Base-by-base conservation (phyloP, 1,140 invertebrate species). In the Cephus cinctus region DNA sequence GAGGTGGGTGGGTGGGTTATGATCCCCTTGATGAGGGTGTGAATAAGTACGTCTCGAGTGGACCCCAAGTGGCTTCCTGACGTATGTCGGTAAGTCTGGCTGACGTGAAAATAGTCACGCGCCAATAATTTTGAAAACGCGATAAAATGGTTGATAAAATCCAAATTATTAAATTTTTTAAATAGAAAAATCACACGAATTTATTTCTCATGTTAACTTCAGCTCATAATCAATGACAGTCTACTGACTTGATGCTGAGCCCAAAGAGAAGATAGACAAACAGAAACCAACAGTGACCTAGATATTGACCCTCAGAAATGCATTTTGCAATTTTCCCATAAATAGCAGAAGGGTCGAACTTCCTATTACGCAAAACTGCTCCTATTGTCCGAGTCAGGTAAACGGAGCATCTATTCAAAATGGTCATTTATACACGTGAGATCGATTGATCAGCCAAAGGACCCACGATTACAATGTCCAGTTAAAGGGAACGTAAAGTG, bases 21-120 rank as follows among this genome's bases (percentile, higher is more conserved):
- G 56, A 49, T 55, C 41, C 46, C 49, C 59, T 66, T 67, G 63
- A 67, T 52, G 54, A 64, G 57, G 59, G 65, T 63, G 65, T 56
- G 66, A 69, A 69, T 67, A 66, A 69, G 66, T 62, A 52, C 42
- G 66, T 69, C 66, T 69, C 64, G 35, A 68, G 65, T 65, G 60
- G n/a, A n/a, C 50, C 54, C 56, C 56, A 51, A 66, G 65, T 59
- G 57, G 47, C 54, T 52, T n/a, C n/a, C n/a, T n/a, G n/a, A n/a
- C n/a, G n/a, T n/a, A n/a, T n/a, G n/a, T n/a, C n/a, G n/a, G n/a
- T n/a, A n/a, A n/a, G n/a, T n/a, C n/a, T n/a, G n/a, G n/a, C n/a
- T n/a, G n/a, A n/a, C n/a, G 21, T 36, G 41, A 52, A 61, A 64
- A 65, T 54, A 55, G 47, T 59, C 38, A 15, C 34, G 34, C 32